These are phyloP conservation scores for Aphodius sticticus DNA, from an alignment of 2,888 invertebrate species.

Conservation along the genomic window DNA sequence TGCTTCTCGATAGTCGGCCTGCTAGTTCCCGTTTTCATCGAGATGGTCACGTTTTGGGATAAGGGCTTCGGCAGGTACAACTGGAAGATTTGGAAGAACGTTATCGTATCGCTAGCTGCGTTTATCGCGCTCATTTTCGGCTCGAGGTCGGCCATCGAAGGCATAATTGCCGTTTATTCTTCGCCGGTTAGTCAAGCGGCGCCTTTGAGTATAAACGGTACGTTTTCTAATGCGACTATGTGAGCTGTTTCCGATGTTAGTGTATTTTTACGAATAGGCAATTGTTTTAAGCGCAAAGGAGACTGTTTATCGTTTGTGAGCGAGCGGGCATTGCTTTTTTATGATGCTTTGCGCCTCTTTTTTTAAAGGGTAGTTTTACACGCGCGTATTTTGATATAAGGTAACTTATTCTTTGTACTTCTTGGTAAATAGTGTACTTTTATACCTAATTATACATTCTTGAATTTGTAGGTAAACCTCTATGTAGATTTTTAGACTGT, in stretches of 20 bases:
- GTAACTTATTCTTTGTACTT: neutral
- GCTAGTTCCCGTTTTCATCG: slow-evolving; percentile 85
- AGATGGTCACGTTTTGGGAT: slow-evolving; percentile 87
- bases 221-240: neutral
- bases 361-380: neutral
- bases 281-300: neutral
- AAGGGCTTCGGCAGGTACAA: slow-evolving; percentile 77
- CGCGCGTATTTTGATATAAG: neutral
- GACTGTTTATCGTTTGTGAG: neutral
- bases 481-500: neutral
- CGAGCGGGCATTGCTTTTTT: neutral
- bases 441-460: neutral
- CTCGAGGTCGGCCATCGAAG: slow-evolving; percentile 70
- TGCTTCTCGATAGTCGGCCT: slow-evolving; percentile 92
- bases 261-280: neutral
- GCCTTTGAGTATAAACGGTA: no score
- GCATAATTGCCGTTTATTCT: slow-evolving; percentile 63
- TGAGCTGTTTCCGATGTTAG: neutral
- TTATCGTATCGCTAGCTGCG: slow-evolving; percentile 78
- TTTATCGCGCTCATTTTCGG: slow-evolving; percentile 84
- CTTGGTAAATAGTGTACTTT: neutral
- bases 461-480: neutral
- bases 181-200: neutral
- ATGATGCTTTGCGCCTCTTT: neutral
- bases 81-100: slow-evolving; percentile 79